A percentile compares a stretch with the other conserved stretches of the same genome.
Conservation (phyloP, 2,888 invertebrate species). For the Camptogramma bilineatum region DNA sequence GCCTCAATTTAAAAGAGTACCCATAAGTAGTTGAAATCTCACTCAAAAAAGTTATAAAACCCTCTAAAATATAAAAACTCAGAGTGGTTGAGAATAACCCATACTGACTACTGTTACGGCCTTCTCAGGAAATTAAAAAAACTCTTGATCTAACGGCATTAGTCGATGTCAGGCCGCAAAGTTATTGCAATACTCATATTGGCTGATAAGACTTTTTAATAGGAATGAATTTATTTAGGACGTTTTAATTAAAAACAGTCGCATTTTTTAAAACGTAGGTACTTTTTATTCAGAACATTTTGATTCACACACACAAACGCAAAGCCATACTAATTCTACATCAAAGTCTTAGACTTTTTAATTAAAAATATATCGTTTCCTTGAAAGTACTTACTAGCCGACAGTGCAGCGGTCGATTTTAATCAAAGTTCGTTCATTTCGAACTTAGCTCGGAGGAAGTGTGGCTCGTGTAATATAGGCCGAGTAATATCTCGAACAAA, state of each 20-base stretch:
- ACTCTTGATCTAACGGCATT: constrained; percentile 27
- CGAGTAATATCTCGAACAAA: constrained; percentile 77
- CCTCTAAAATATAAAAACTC: not conserved
- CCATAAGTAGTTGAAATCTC: no score
- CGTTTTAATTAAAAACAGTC: not conserved
- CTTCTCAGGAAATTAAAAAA: constrained; percentile 76
- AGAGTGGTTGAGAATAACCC: constrained; percentile 15
- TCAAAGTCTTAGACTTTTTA: constrained; percentile 28
- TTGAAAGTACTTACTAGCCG: constrained; percentile 40
- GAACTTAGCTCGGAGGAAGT: constrained; percentile 67
- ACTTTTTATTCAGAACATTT: not conserved
- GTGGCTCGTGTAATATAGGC: constrained; percentile 70
- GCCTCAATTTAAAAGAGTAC: no score
- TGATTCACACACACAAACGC: not conserved
- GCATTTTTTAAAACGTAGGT: not conserved
- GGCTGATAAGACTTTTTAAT: constrained; percentile 15
- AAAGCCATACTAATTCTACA: constrained; percentile 13
- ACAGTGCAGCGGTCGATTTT: constrained; percentile 68
- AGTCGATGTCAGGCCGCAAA: constrained; percentile 22
- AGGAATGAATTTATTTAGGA: not conserved
- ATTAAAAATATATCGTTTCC: constrained; percentile 42
- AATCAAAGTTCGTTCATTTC: constrained; percentile 80
- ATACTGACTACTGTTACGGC: constrained; percentile 14
- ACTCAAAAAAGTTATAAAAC: not conserved
- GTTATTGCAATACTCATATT: constrained; percentile 18